phyloP scores from a whole-genome alignment of 2,797 vertebrate species.

The Anolis apletophallus region DNA sequence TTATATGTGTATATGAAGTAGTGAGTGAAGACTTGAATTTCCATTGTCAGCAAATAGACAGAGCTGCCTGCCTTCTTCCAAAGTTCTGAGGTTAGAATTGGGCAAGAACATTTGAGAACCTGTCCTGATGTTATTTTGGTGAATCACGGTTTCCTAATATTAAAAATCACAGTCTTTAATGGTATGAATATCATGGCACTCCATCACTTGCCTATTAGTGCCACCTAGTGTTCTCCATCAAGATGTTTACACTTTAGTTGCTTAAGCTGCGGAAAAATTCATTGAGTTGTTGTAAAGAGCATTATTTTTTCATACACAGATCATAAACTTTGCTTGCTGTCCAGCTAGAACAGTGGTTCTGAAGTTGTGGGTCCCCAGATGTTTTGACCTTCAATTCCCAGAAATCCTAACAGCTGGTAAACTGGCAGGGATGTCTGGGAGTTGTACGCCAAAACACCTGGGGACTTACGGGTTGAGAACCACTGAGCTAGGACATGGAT shows the following conservation, averaged over 20 bases:
- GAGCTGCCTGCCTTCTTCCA: constrained; percentile 36
- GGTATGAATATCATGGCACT: neutral
- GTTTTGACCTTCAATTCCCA: no score
- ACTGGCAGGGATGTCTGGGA: no score
- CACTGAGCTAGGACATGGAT: neutral
- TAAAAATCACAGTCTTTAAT: constrained; percentile 26
- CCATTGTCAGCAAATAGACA: constrained; percentile 35
- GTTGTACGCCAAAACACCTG: no score
- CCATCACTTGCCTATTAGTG: constrained; percentile 65
- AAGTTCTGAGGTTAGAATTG: constrained; percentile 51
- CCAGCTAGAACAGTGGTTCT: neutral
- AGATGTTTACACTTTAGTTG: neutral
- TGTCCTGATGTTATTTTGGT: constrained; percentile 45
- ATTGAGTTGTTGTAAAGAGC: rapidly evolving
- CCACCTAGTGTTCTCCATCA: constrained; percentile 72
- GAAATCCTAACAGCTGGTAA: no score
- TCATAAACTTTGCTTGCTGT: rapidly evolving
- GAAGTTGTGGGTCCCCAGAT: no score
- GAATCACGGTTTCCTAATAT: constrained; percentile 41
- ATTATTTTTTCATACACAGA: neutral
- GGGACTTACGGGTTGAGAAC: no score
- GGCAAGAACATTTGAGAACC: constrained; percentile 43
- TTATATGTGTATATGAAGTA: neutral
- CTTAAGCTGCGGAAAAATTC: neutral
- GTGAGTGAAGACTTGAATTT: constrained; percentile 44